Conservation (phyloP, 2,797 vertebrate genomes). For the Gallinago stenura region DNA sequence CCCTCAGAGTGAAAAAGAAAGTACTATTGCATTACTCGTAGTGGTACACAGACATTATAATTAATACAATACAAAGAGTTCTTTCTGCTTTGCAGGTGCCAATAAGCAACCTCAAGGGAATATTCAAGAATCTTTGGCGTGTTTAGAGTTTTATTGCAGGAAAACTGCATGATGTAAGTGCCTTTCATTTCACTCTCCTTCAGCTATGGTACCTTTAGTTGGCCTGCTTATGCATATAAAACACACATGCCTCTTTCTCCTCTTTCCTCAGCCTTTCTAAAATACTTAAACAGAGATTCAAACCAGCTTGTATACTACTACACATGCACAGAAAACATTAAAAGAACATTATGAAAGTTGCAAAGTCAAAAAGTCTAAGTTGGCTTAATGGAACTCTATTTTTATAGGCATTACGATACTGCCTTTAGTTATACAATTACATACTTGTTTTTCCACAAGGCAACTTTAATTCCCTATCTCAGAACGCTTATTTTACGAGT, state of each 20-base stretch:
- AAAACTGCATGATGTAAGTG: constrained; percentile 15
- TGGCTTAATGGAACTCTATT: not conserved
- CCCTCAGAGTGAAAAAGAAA: not conserved
- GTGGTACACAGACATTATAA: not conserved
- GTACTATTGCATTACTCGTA: not conserved
- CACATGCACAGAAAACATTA: not conserved
- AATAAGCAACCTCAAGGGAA: constrained; percentile 27
- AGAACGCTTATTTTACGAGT: not conserved
- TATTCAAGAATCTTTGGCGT: not conserved
- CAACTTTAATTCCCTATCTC: not conserved
- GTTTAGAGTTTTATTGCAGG: constrained; percentile 23
- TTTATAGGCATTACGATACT: not conserved
- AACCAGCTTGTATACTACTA: not conserved
- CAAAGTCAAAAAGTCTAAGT: not conserved
- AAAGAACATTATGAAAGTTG: not conserved
- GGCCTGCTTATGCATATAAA: not conserved
- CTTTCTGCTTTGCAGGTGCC: constrained; percentile 52
- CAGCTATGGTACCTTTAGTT: not conserved
- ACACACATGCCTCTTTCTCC: not conserved
- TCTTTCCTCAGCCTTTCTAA: not conserved
- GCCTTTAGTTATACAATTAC: not conserved
- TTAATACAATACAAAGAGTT: constrained; percentile 9
- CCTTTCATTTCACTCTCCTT: constrained; percentile 5
- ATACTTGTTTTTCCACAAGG: not conserved
- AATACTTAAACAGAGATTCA: not conserved